Evolutionary conservation across 2,888 invertebrate species (phyloP), one percentile per base, ranked within the genome.

Genomic region (Drosophila rellima): DNA sequence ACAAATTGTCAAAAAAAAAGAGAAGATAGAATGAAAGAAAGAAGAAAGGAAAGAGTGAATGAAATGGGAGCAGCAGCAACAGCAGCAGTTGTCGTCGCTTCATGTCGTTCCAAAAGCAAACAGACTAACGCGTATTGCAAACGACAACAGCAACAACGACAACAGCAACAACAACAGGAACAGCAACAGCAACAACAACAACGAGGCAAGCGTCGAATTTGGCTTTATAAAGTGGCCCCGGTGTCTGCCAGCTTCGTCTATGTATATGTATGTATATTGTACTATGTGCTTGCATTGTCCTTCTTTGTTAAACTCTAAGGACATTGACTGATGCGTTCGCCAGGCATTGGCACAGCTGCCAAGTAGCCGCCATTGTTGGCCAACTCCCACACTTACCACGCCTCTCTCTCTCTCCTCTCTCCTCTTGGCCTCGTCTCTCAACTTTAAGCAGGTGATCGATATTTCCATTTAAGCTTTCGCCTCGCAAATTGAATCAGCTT

Each of bases 261-360:
- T 31, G 13, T 44, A 47, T 11, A 3, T 31, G 13, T 62, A 45
- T 47, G 15, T 62, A 50, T 47, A 18, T 20, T 15, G 29, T 61
- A 31, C 47, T 60, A 51, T 64, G 61, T 54, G 40, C 50, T 69
- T 59, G 71, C 65, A 72, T 65, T 76, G 78, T 84, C 82, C 70
- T 83, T 71, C 88, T 89, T 89, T 90, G 88, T 84, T 88, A 69
- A 74, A 71, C 71, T 67, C 61, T 82, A 75, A 89, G 90, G 90
- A 89, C 89, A 80, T 88, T 89, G 89, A 89, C 89, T 88, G 89
- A 89, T 89, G 88, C 87, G 86, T 85, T 84, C 63, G 78, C 79
- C 75, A 82, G 80, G 76, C 82, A 55, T 60, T 83, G 82, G 82
- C 78, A 78, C 83, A 74, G 84, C 87, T 88, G 77, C 78, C 80